Evolutionary conservation across 2,797 vertebrate species (phyloP), one percentile per base, ranked within the genome.

Genomic region (Artibeus jamaicensis): DNA sequence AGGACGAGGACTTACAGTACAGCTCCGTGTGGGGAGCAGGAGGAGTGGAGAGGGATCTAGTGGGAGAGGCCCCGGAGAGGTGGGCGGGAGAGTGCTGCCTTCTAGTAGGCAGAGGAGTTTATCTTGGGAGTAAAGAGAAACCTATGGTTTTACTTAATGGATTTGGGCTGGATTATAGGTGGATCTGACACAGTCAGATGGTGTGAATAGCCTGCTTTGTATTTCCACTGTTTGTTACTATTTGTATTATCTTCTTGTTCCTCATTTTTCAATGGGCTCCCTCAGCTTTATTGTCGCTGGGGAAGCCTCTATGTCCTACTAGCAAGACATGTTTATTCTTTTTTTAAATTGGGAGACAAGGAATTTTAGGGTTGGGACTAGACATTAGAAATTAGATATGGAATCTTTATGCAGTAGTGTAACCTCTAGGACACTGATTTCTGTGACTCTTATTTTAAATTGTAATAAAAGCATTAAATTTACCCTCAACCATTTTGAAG

Each of bases 121-220:
- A 79, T 89, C 42, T 94, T 81, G 44, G 21, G 53, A 79, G 18
- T 88, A 59, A 55, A 65, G 74, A 84, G 71, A 91, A 84, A 46
- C 65, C 53, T 65, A 11, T 18, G n/a, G 32, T 90, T 93, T 93
- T 81, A 79, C 11, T 59, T 71, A 50, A 57, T n/a, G 34, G 46
- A 46, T 1, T 32, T 65, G 15, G 76, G 39, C 77, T 85, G 62
- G 34, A 37, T 24, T 74, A 65, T 1, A 2, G 8, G 16, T 77
- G 37, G 44, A 32, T 55, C 50, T 71, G 95, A 62, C 88, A 26
- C 48, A 29, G 1, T 86, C 37, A 44, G 42, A 24, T 37, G 79
- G 71, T 71, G 70, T 96, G 65, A 86, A 74, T 84, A 85, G 87
- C 32, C 10, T 71, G 79, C 79, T 94, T 87, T 95, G 87, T 94